Conservation (phyloP, 1,140 invertebrate species). For the Diorhabda sublineata region DNA sequence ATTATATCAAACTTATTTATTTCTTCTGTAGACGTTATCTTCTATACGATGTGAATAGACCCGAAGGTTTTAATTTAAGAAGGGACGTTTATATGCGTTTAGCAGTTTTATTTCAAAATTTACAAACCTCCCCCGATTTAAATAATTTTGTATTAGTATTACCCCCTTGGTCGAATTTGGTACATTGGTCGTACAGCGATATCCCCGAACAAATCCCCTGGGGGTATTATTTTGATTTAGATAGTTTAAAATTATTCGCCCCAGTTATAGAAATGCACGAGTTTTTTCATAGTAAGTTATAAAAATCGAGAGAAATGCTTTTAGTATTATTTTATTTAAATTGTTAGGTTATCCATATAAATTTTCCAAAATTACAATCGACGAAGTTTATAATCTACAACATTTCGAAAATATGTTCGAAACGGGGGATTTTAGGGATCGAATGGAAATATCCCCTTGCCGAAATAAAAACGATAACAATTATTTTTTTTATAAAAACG, state of each 20-base stretch:
- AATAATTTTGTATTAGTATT: conserved; percentile 65
- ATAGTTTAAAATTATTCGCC: conserved; percentile 71
- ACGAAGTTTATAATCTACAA: conserved; percentile 77
- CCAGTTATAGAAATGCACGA: conserved; percentile 87
- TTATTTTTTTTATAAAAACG: conserved; percentile 55
- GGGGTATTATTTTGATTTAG: conserved; percentile 82
- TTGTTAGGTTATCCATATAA: conserved; percentile 29
- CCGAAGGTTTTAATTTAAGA: conserved; percentile 95
- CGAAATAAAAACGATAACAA: conserved; percentile 44
- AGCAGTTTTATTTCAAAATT: conserved; percentile 70
- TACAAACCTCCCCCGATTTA: conserved; percentile 51
- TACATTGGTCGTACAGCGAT: conserved; percentile 78
- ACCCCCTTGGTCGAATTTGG: conserved; percentile 85
- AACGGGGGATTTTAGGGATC: conserved; percentile 76
- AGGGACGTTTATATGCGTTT: conserved; percentile 93
- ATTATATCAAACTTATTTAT: neutral
- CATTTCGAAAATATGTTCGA: conserved; percentile 83
- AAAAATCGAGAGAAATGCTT: neutral
- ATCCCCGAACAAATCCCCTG: conserved; percentile 60
- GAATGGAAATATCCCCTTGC: conserved; percentile 64
- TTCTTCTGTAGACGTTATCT: conserved; percentile 54
- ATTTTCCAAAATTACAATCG: conserved; percentile 54
- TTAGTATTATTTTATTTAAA: neutral
- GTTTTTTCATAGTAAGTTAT: conserved; percentile 60
- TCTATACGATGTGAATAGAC: conserved; percentile 89